A percentile compares a stretch with the other conserved stretches of the same genome.
Evolutionary conservation across 2,888 invertebrate genomes (phyloP).

Genomic region (Therioaphis trifolii): DNA sequence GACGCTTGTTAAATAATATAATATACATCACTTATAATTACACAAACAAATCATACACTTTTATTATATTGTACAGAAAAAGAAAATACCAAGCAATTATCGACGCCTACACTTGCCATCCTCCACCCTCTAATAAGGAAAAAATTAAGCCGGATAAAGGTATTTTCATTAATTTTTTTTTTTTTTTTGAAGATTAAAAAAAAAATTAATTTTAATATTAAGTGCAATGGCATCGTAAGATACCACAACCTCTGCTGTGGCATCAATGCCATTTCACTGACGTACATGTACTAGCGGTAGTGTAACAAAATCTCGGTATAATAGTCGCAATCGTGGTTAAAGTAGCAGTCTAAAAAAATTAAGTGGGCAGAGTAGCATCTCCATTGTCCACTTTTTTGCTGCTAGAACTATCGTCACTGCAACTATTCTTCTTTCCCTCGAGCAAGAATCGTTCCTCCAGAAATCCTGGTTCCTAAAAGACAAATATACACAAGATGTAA

Average conservation of each 20-base stretch:
- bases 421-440: background rate
- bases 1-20: background rate
- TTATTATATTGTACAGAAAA: constrained; percentile 9
- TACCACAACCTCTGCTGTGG: constrained; percentile 4
- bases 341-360: background rate
- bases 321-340: constrained; percentile 7
- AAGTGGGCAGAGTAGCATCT: constrained; percentile 40
- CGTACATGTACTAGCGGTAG: background rate
- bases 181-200: no score
- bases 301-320: background rate
- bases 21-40: background rate
- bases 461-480: constrained; percentile 63
- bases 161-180: background rate
- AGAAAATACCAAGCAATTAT: background rate
- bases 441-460: constrained; percentile 61
- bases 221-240: background rate
- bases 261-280: background rate
- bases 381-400: constrained; percentile 23
- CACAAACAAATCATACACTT: constrained; percentile 8
- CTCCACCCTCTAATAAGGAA: background rate
- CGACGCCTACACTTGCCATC: background rate
- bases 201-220: no score
- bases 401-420: background rate
- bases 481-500: background rate
- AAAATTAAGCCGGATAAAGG: constrained; percentile 8